phyloP scores from a whole-genome alignment of 1,140 invertebrate species.

The Pseudomyrmex gracilis region DNA sequence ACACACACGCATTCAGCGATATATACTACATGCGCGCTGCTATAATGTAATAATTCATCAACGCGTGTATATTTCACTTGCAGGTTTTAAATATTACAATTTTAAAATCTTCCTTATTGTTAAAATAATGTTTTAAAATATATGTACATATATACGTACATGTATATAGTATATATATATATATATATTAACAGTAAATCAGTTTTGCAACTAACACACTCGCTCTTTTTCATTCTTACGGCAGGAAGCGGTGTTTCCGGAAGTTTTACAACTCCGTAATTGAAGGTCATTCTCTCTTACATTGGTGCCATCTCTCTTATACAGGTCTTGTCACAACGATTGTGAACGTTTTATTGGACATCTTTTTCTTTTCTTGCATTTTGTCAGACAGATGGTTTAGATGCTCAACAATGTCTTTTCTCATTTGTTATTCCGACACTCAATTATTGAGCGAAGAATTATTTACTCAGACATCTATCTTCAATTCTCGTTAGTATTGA shows the following conservation, averaged over 20 bases:
- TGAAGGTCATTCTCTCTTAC: not conserved
- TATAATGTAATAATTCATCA: too few species aligned
- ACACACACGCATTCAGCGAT: too few species aligned
- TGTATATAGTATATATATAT: too few species aligned
- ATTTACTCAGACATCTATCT: not conserved
- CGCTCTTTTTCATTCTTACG: not conserved
- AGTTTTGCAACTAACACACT: not conserved
- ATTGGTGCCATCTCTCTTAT: not conserved
- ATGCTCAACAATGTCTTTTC: not conserved
- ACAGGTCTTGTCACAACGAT: not conserved
- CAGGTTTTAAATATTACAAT: too few species aligned
- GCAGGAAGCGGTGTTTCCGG: not conserved
- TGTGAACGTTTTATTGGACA: not conserved
- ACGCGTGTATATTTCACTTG: too few species aligned
- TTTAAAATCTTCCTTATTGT: too few species aligned
- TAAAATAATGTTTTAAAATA: too few species aligned
- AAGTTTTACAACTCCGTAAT: conserved; percentile 4
- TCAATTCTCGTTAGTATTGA: not conserved
- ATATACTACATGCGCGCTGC: too few species aligned
- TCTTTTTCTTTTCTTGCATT: not conserved
- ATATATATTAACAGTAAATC: not conserved
- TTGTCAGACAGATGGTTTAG: too few species aligned
- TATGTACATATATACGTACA: too few species aligned
- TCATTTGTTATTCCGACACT: not conserved
- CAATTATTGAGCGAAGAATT: not conserved